These are phyloP conservation scores for Sarcophaga peregrina DNA, from an alignment of 1,140 invertebrate species.

Conservation along the genomic window DNA sequence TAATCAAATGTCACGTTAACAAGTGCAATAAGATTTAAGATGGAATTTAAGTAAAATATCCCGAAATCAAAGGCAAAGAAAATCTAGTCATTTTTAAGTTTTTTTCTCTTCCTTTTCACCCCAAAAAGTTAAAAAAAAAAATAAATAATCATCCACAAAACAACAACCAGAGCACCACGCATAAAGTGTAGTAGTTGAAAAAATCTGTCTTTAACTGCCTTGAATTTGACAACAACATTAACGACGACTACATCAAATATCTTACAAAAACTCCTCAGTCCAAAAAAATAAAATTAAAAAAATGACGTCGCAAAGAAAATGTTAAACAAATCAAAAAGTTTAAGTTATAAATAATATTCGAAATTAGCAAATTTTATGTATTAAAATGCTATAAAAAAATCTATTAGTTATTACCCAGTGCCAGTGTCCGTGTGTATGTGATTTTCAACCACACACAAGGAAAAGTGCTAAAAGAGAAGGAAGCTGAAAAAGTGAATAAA, in stretches of 20 bases:
- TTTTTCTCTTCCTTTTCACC: constrained; percentile 19
- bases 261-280: constrained; percentile 16
- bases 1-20: background rate
- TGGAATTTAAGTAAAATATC: background rate
- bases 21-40: constrained; percentile 24
- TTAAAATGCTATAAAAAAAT: background rate
- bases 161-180: constrained; percentile 13
- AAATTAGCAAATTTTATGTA: no score
- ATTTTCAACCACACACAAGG: no score
- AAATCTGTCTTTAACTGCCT: constrained; percentile 40
- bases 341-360: background rate
- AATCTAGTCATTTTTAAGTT: background rate
- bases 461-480: background rate
- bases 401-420: background rate
- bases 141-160: background rate
- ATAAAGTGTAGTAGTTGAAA: constrained; percentile 12
- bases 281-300: constrained; percentile 17
- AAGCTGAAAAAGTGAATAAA: background rate
- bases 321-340: background rate
- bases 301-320: constrained; percentile 5
- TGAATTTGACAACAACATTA: constrained; percentile 35
- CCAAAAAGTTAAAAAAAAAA: constrained; percentile 14
- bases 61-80: background rate
- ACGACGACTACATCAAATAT: background rate
- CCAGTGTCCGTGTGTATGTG: no score